A percentile compares a stretch with the other conserved stretches of the same genome.
Evolutionary conservation across 2,797 vertebrate genomes (phyloP).

Genomic region (Ceyx erithaca): DNA sequence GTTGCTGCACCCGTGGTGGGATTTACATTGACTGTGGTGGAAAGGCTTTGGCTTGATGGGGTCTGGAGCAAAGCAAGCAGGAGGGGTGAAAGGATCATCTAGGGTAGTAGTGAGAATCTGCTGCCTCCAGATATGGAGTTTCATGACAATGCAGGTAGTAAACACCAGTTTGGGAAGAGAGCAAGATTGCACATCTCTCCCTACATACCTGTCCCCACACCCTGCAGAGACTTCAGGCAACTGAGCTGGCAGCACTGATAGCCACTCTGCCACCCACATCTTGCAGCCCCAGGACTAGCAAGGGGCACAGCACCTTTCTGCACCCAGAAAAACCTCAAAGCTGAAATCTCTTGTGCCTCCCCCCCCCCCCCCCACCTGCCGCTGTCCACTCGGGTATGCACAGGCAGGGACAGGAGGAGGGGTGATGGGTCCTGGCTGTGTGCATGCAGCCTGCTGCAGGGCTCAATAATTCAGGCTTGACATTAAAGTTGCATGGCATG

Average conservation of each 20-base stretch:
- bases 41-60: neutral
- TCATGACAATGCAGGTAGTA: neutral
- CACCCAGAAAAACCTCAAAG: neutral
- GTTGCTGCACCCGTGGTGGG: neutral
- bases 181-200: neutral
- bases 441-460: neutral
- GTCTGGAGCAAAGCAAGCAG: neutral
- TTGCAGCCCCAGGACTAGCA: neutral
- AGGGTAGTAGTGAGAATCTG: neutral
- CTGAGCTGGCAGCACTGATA: neutral
- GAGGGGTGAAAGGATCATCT: fast-evolving
- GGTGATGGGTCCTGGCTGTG: neutral
- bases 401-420: neutral
- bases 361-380: fast-evolving
- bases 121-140: neutral
- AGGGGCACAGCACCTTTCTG: neutral
- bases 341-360: fast-evolving
- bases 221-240: neutral
- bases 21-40: neutral
- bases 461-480: constrained; percentile 54
- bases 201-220: neutral
- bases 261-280: neutral
- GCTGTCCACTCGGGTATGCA: fast-evolving
- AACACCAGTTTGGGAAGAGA: fast-evolving
- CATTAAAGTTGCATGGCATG: constrained; percentile 46